Evolutionary conservation across 53 echinoderm and acorn worm genomes (phyloP).

Genomic region (Echinometra lucunter): DNA sequence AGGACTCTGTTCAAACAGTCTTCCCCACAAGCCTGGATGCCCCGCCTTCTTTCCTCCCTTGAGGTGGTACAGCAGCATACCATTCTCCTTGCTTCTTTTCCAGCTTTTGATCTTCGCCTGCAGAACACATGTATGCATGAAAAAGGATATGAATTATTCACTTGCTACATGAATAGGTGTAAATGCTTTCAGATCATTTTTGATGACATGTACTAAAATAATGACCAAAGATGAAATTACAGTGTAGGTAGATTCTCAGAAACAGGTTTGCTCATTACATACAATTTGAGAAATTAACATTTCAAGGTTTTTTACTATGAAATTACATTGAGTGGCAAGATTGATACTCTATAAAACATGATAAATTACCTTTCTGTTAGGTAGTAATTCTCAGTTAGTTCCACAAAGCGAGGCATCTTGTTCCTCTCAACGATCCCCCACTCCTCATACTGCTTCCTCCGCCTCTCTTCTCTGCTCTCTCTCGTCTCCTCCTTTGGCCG

Average conservation of each 20-base stretch:
- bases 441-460: slow-evolving; percentile 65
- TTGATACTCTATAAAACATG: background rate
- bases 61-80: slow-evolving; percentile 94
- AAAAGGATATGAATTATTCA: background rate
- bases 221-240: too few relatives aligned
- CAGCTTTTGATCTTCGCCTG: slow-evolving; percentile 88
- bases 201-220: too few relatives aligned
- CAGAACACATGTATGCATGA: background rate
- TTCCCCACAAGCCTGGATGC: slow-evolving; percentile 88
- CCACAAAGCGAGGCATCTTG: slow-evolving; percentile 77
- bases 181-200: too few relatives aligned
- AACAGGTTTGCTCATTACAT: too few relatives aligned
- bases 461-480: slow-evolving; percentile 61
- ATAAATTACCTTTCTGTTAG: slow-evolving; percentile 87
- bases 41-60: slow-evolving; percentile 79
- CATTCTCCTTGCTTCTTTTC: slow-evolving; percentile 95
- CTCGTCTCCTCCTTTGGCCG: slow-evolving; percentile 70
- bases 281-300: too few relatives aligned
- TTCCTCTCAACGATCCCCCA: slow-evolving; percentile 87
- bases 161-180: too few relatives aligned
- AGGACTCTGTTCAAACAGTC: slow-evolving; percentile 96
- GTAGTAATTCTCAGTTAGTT: slow-evolving; percentile 88
- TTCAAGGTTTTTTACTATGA: too few relatives aligned
- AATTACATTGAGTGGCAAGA: background rate
- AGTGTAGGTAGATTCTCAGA: too few relatives aligned